phyloP scores from a whole-genome alignment of 2,113 vertebrate species.

The Calidris pugnax region DNA sequence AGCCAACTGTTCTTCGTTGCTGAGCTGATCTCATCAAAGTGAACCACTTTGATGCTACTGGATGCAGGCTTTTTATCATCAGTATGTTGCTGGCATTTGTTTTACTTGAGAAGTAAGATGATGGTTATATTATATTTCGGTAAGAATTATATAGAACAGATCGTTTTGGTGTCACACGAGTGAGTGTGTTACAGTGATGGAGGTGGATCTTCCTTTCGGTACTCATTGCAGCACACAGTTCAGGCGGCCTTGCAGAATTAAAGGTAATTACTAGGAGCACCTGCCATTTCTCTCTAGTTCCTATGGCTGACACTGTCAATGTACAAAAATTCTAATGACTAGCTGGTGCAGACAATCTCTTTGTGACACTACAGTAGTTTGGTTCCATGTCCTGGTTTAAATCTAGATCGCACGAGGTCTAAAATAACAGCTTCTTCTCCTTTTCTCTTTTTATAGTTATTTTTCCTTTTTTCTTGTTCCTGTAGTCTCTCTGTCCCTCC shows the following conservation, averaged over 20 bases:
- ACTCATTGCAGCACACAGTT: neutral
- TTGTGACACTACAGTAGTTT: neutral
- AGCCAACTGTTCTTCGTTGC: neutral
- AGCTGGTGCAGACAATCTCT: neutral
- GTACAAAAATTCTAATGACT: neutral
- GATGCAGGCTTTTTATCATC: neutral
- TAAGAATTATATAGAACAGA: neutral
- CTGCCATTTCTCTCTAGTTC: neutral
- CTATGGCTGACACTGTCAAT: neutral
- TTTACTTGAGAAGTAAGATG: neutral
- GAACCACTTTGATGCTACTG: neutral
- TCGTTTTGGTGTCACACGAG: neutral
- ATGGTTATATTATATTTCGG: neutral
- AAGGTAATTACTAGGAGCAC: neutral
- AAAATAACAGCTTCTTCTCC: neutral
- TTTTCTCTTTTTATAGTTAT: conserved; percentile 12
- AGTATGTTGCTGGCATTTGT: neutral
- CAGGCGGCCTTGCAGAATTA: neutral
- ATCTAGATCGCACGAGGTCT: neutral
- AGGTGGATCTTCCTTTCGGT: neutral
- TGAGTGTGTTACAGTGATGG: neutral
- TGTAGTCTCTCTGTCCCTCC: conserved; percentile 31
- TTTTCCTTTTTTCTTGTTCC: neutral
- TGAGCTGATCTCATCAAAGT: neutral
- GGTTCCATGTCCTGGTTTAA: neutral